Percentiles rank a stretch among this genome's conserved stretches.
phyloP scores from a whole-genome alignment of 1,140 invertebrate genomes.

The Apis dorsata region DNA sequence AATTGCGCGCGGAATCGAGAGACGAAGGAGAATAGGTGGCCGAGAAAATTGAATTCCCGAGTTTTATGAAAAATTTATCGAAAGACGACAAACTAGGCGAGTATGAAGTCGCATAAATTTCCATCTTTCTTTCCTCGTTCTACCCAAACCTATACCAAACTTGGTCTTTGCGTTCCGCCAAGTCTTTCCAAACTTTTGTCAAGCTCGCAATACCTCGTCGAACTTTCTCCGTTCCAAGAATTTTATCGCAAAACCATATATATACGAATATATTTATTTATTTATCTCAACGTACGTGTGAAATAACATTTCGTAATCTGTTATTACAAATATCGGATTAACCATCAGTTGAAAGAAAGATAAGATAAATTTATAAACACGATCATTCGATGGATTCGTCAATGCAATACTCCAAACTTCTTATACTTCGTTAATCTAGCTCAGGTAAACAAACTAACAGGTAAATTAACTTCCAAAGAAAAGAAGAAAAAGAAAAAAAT shows the following conservation, averaged over 20 bases:
- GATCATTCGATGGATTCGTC: too few species aligned
- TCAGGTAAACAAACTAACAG: too few species aligned
- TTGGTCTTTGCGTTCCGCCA: background rate
- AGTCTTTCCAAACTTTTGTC: background rate
- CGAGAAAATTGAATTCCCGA: constrained; percentile 19
- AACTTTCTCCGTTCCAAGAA: background rate
- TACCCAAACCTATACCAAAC: background rate
- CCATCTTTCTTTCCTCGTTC: background rate
- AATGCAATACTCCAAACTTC: too few species aligned
- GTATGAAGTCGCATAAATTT: constrained; percentile 22
- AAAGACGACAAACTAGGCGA: background rate
- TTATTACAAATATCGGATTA: too few species aligned
- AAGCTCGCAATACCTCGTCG: background rate
- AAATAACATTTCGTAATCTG: too few species aligned
- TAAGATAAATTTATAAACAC: too few species aligned
- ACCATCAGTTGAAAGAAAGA: too few species aligned
- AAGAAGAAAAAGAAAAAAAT: background rate
- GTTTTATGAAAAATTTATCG: constrained; percentile 36
- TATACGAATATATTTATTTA: too few species aligned
- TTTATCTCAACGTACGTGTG: too few species aligned
- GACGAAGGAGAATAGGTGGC: too few species aligned
- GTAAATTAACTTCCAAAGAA: too few species aligned
- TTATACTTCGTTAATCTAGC: too few species aligned
- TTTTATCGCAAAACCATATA: background rate
- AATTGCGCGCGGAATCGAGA: background rate